These are phyloP conservation scores for Drosophila pallidifrons DNA, from an alignment of 1,140 invertebrate genomes.

Conservation along the genomic window DNA sequence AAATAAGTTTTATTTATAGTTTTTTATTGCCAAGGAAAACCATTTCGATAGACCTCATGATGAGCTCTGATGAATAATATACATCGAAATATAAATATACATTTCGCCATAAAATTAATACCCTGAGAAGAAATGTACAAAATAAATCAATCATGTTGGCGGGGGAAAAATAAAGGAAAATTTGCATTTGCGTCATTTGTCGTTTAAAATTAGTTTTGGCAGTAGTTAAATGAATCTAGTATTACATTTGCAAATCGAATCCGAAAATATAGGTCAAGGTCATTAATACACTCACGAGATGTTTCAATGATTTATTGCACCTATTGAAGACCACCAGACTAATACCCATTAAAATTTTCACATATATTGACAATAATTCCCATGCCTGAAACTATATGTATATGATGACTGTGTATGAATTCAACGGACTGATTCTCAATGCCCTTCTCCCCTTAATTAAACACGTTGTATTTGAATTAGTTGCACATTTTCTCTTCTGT, in stretches of 20 bases:
- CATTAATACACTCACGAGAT: constrained; percentile 36
- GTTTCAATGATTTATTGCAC: constrained; percentile 33
- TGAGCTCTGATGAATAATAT: neutral
- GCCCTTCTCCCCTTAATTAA: constrained; percentile 17
- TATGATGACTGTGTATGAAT: neutral
- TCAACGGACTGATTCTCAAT: neutral
- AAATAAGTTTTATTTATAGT: neutral
- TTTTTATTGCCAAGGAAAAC: neutral
- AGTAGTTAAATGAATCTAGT: constrained; percentile 24
- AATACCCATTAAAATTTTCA: neutral
- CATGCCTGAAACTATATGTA: constrained; percentile 11
- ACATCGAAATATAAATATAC: neutral
- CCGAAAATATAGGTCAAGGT: constrained; percentile 59
- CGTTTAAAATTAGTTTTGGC: constrained; percentile 16
- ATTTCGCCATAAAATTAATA: neutral
- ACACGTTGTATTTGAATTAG: constrained; percentile 20
- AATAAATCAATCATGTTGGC: constrained; percentile 13
- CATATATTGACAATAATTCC: constrained; percentile 5
- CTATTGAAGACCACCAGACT: neutral
- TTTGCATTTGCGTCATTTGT: constrained; percentile 24
- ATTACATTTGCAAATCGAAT: constrained; percentile 13
- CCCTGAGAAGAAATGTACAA: neutral
- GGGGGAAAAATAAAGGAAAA: neutral
- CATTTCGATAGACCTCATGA: neutral
- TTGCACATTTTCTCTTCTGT: constrained; percentile 25